phyloP scores from a whole-genome alignment of 2,797 vertebrate species.

The Spheniscus humboldti region DNA sequence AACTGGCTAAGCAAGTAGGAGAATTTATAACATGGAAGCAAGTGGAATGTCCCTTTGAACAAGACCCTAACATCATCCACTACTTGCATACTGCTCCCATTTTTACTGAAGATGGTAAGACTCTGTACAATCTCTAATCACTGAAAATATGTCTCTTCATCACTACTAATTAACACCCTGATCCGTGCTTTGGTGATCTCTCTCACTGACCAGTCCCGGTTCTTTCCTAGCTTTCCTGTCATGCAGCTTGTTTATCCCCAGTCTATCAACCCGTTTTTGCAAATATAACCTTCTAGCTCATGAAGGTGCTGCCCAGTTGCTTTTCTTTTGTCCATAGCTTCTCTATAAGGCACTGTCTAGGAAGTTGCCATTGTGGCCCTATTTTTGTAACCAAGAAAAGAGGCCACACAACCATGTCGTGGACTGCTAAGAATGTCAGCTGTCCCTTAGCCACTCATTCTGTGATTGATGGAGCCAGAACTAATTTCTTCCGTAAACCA shows the following conservation, averaged over 20 bases:
- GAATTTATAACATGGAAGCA: conserved; percentile 97
- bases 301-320: neutral
- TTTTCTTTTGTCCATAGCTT: neutral
- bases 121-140: neutral
- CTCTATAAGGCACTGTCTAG: neutral
- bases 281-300: neutral
- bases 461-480: conserved; percentile 27
- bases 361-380: neutral
- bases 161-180: neutral
- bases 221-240: neutral
- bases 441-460: neutral
- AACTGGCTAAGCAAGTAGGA: conserved; percentile 92
- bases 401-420: neutral
- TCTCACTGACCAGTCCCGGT: neutral
- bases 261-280: neutral
- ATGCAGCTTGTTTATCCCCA: neutral
- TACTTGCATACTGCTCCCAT: conserved; percentile 89
- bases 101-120: conserved; percentile 90
- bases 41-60: conserved; percentile 90
- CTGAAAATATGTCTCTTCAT: neutral
- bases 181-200: neutral
- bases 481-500: neutral
- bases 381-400: neutral
- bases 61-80: conserved; percentile 88
- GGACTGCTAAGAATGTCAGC: conserved; percentile 14